Evolutionary conservation across 2,797 vertebrate genomes (phyloP).

Genomic region (Smutsia temminckii): DNA sequence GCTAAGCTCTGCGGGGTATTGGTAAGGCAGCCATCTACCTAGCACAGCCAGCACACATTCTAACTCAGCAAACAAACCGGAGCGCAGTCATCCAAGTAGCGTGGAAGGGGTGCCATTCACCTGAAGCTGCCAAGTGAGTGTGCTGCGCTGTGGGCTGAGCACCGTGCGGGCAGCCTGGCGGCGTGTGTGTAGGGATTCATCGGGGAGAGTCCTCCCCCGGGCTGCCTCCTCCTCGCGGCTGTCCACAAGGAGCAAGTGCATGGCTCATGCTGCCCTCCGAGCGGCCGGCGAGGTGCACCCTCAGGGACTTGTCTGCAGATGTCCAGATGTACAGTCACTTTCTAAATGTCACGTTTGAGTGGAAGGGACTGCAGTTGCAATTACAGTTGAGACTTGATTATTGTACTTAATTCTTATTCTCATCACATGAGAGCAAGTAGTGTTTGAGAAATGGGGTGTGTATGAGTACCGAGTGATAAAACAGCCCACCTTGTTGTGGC

Average conservation of each 20-base stretch:
- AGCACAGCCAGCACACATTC: conserved; percentile 81
- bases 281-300: fast-evolving
- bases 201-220: too few relatives aligned
- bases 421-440: fast-evolving
- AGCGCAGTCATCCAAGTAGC: conserved; percentile 83
- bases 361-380: not conserved
- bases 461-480: too few relatives aligned
- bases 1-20: conserved; percentile 82
- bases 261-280: fast-evolving
- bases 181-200: too few relatives aligned
- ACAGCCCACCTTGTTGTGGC: fast-evolving
- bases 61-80: conserved; percentile 83
- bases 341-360: not conserved
- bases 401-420: not conserved
- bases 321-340: fast-evolving
- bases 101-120: conserved; percentile 62
- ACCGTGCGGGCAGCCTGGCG: too few relatives aligned
- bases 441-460: fast-evolving
- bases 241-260: fast-evolving
- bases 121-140: not conserved
- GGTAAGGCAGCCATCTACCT: conserved; percentile 69
- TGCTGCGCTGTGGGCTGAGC: too few relatives aligned
- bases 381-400: not conserved
- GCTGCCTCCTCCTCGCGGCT: too few relatives aligned
- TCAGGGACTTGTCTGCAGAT: not conserved